Conservation (phyloP, 2,113 vertebrate species). For the Chloropsis hardwickii region DNA sequence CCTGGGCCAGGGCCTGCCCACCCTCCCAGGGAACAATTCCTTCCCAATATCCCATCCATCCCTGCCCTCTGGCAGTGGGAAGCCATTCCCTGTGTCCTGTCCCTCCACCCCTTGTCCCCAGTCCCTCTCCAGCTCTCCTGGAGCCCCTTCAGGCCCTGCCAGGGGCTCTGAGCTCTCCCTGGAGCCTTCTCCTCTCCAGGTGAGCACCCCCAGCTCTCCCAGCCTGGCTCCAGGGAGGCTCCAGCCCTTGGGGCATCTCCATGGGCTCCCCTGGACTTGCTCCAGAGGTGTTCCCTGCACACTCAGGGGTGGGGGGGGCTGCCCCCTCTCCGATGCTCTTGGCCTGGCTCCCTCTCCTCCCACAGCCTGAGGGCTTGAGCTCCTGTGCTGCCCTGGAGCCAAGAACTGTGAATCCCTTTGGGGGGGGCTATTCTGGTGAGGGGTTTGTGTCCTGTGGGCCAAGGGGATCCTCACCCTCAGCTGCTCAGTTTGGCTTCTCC, state of each 20-base stretch:
- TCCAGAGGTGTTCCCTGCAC: background rate
- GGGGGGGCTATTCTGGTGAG: background rate
- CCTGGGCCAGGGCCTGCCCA: background rate
- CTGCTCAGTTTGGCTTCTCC: background rate
- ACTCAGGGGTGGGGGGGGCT: background rate
- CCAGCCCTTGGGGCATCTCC: accelerated
- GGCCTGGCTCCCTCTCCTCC: background rate
- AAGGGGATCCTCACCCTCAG: background rate
- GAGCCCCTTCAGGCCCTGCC: background rate
- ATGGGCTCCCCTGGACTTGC: background rate
- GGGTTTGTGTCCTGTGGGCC: background rate
- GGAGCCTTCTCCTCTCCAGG: background rate
- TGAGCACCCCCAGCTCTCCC: background rate
- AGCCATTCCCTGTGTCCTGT: background rate
- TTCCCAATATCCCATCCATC: background rate
- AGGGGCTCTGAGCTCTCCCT: background rate
- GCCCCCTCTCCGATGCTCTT: accelerated
- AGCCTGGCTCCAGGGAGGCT: background rate
- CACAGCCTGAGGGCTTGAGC: background rate
- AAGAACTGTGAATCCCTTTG: accelerated
- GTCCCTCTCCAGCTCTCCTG: background rate
- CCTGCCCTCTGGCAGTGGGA: background rate
- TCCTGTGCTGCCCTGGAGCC: background rate
- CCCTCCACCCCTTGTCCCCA: background rate
- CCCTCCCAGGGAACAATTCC: background rate